A percentile compares a stretch with the other conserved stretches of the same genome.
phyloP scores from a whole-genome alignment of 2,797 vertebrate species.

The Rallus crepitans region DNA sequence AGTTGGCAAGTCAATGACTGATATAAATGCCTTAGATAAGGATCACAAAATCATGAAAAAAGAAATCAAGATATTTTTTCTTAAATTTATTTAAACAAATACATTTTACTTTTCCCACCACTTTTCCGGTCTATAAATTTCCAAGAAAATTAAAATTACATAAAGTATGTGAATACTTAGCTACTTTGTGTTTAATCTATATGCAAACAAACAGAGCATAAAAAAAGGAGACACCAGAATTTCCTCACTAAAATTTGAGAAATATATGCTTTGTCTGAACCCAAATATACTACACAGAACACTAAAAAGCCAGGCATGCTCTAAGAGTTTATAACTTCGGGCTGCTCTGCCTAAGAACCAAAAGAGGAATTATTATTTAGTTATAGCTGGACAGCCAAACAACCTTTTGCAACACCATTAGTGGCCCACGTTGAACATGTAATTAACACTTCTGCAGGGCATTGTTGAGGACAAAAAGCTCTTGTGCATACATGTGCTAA shows the following conservation, averaged over 20 bases:
- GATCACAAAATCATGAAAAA: constrained; percentile 32
- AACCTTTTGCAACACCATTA: fast-evolving
- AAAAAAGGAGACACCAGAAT: background rate
- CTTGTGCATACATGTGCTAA: background rate
- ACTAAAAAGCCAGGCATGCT: background rate
- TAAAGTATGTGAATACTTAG: background rate
- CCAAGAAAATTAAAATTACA: background rate
- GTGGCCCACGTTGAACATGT: background rate
- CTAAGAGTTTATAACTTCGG: background rate
- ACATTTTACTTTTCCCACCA: background rate
- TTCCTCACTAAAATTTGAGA: constrained; percentile 3
- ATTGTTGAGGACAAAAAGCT: background rate
- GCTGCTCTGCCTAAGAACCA: background rate
- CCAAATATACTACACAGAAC: background rate
- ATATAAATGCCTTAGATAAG: background rate
- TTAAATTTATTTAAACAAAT: background rate
- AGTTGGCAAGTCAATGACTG: background rate
- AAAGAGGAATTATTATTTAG: background rate
- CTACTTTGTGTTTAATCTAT: background rate
- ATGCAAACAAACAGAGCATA: background rate
- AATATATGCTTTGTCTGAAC: background rate
- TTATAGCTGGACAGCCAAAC: background rate
- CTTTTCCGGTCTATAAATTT: background rate
- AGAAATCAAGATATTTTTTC: background rate
- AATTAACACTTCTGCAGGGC: background rate